These are phyloP conservation scores for Hippocampus abdominalis DNA, from an alignment of 2,113 vertebrate species.

Conservation along the genomic window DNA sequence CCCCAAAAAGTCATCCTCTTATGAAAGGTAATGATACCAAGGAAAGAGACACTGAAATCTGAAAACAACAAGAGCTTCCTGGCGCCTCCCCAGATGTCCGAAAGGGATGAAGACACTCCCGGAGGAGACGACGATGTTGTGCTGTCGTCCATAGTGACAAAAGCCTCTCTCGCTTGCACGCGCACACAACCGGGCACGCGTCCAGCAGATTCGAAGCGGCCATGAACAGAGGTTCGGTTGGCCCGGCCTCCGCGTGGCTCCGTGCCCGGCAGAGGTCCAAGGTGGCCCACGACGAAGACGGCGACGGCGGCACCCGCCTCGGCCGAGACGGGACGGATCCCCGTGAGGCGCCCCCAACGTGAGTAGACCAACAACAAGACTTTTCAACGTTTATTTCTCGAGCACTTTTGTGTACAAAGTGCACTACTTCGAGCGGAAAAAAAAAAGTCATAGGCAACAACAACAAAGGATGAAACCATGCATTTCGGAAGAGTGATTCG, in stretches of 20 bases:
- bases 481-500: not conserved
- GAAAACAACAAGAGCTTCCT: not conserved
- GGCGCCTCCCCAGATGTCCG: conserved; percentile 17
- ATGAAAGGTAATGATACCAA: not conserved
- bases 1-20: not conserved
- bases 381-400: conserved; percentile 9
- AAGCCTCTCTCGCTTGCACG: conserved; percentile 20
- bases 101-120: conserved; percentile 43
- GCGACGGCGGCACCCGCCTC: conserved; percentile 28
- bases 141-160: conserved; percentile 63
- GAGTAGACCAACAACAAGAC: conserved; percentile 15
- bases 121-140: conserved; percentile 46
- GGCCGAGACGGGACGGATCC: conserved; percentile 11
- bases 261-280: conserved; percentile 47
- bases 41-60: not conserved
- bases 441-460: no score
- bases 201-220: conserved; percentile 2
- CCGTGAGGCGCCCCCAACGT: not conserved
- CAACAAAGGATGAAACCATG: no score
- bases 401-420: no score
- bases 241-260: conserved; percentile 53
- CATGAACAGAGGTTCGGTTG: not conserved
- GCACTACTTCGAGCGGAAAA: no score
- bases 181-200: conserved; percentile 17
- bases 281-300: conserved; percentile 19